Evolutionary conservation across 2,888 invertebrate genomes (phyloP).

Genomic region (Ennomos fuscantarius): DNA sequence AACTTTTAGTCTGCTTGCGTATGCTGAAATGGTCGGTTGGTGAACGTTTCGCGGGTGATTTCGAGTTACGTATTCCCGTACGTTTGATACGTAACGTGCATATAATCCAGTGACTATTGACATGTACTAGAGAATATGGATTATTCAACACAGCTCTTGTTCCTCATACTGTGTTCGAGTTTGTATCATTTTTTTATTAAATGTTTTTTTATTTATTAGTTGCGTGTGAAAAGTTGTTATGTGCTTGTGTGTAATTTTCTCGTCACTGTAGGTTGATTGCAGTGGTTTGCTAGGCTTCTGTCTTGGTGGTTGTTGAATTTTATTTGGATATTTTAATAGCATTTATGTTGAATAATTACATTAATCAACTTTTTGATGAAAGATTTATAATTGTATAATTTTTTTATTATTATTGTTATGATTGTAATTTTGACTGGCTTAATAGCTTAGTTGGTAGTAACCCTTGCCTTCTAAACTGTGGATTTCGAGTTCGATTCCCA

Average conservation of each 20-base stretch:
- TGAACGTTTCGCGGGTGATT: conserved; percentile 14
- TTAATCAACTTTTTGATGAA: neutral
- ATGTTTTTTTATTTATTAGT: conserved; percentile 47
- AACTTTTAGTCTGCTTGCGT: conserved; percentile 56
- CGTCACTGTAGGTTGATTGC: conserved; percentile 57
- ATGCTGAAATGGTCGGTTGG: conserved; percentile 20
- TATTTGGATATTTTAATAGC: conserved; percentile 12
- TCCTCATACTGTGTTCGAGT: conserved; percentile 72
- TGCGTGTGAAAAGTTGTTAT: conserved; percentile 62
- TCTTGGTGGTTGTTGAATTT: conserved; percentile 12
- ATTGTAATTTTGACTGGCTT: no score
- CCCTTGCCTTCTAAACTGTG: no score
- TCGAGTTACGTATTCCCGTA: conserved; percentile 32
- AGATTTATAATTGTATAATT: no score
- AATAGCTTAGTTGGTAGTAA: no score
- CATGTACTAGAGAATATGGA: conserved; percentile 57
- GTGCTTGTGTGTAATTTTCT: conserved; percentile 64
- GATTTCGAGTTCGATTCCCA: no score
- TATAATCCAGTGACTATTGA: conserved; percentile 24
- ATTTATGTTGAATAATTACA: conserved; percentile 6
- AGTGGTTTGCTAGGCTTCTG: conserved; percentile 31
- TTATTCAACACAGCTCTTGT: conserved; percentile 64
- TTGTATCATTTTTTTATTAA: conserved; percentile 56
- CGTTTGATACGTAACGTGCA: conserved; percentile 27
- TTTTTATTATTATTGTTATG: no score